Conservation (phyloP, 2,888 invertebrate species). For the Troides aeacus region DNA sequence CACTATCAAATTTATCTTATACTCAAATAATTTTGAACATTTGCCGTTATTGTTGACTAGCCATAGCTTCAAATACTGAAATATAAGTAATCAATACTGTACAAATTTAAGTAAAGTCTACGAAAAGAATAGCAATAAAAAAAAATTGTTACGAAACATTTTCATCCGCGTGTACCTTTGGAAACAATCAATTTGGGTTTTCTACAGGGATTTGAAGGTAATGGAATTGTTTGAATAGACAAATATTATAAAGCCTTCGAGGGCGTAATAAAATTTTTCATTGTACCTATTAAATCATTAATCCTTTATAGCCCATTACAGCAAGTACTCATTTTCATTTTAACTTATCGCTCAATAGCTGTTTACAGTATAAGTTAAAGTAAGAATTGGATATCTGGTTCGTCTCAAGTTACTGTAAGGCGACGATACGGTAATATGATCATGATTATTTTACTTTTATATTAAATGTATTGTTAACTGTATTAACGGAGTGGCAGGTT, state of each 20-base stretch:
- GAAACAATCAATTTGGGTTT: conserved; percentile 2
- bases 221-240: neutral
- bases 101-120: neutral
- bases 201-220: neutral
- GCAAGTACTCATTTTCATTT: neutral
- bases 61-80: no score
- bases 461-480: no score
- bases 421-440: neutral
- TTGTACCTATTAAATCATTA: neutral
- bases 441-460: no score
- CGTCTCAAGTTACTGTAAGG: neutral
- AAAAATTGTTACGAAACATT: neutral
- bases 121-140: neutral
- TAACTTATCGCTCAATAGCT: neutral
- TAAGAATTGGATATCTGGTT: neutral
- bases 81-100: no score
- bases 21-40: no score
- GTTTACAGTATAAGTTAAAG: neutral
- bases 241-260: neutral
- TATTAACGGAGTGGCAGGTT: no score
- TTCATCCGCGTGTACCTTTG: neutral
- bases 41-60: no score
- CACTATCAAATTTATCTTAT: no score
- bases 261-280: neutral
- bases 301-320: neutral